Conservation (phyloP, 2,797 vertebrate species). For the Sylvilagus floridanus region DNA sequence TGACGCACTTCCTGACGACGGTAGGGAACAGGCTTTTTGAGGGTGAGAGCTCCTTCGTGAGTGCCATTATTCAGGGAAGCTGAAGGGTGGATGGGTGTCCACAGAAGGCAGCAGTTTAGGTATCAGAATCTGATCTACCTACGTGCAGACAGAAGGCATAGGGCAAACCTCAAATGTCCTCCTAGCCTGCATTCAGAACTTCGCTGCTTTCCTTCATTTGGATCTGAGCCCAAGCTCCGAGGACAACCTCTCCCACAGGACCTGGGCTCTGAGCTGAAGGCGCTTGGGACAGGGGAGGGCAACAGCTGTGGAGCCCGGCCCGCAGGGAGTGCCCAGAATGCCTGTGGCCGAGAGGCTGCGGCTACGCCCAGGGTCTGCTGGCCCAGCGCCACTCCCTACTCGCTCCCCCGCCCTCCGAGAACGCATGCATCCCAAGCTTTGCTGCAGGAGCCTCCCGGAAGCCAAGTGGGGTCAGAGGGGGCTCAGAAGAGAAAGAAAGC, state of each 20-base stretch:
- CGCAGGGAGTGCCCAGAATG: background rate
- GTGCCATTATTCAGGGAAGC: background rate
- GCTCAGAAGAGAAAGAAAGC: background rate
- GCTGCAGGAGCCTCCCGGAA: background rate
- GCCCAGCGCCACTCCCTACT: background rate
- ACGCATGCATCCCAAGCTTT: background rate
- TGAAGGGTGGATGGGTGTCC: background rate
- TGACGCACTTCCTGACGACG: slow-evolving; percentile 6
- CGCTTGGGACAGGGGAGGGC: background rate
- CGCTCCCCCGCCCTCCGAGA: background rate
- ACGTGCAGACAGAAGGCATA: background rate
- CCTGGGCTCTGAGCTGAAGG: background rate
- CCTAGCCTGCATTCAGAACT: background rate
- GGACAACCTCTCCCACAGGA: background rate
- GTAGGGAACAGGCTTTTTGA: slow-evolving; percentile 9
- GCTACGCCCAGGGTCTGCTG: background rate
- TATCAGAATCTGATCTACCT: background rate
- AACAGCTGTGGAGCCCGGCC: background rate
- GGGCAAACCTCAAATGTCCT: background rate
- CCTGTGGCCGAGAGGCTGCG: background rate
- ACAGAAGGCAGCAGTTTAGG: background rate
- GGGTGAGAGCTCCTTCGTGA: slow-evolving; percentile 14
- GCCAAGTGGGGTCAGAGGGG: background rate
- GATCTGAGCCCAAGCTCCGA: background rate
- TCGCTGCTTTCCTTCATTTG: background rate